Percentiles rank a stretch among this genome's conserved stretches.
phyloP scores from a whole-genome alignment of 1,140 invertebrate genomes.

The Heliconius congener region DNA sequence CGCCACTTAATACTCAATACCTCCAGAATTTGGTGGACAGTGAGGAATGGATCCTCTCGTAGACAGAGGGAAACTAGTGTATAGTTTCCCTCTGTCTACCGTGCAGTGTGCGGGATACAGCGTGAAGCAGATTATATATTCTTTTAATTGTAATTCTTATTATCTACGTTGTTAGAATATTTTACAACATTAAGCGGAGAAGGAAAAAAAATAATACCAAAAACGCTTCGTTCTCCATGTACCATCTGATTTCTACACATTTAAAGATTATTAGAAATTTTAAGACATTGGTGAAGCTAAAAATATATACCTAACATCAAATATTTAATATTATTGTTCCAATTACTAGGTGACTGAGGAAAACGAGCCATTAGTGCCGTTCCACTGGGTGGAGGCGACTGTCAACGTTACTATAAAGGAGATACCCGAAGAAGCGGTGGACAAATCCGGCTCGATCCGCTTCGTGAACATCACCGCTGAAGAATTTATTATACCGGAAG shows the following conservation, averaged over 20 bases:
- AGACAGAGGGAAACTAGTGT: too few relatives aligned
- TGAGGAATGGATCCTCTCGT: too few relatives aligned
- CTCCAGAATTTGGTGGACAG: too few relatives aligned
- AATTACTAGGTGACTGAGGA: constrained; percentile 76
- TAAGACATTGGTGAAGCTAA: neutral
- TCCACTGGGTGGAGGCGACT: constrained; percentile 87
- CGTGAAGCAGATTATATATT: too few relatives aligned
- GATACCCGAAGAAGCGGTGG: constrained; percentile 94
- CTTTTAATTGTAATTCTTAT: too few relatives aligned
- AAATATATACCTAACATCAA: neutral
- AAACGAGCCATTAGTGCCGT: constrained; percentile 82
- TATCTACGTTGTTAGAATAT: too few relatives aligned
- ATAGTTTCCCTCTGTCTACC: too few relatives aligned
- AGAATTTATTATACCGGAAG: constrained; percentile 88
- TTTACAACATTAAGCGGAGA: too few relatives aligned
- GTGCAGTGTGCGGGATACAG: too few relatives aligned
- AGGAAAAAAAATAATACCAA: too few relatives aligned
- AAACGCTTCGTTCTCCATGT: neutral
- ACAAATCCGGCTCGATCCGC: constrained; percentile 93
- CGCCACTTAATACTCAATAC: too few relatives aligned
- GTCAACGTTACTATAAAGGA: constrained; percentile 92
- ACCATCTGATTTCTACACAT: neutral
- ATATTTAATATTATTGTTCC: constrained; percentile 10
- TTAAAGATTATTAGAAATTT: too few relatives aligned
- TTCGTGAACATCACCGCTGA: constrained; percentile 91